phyloP scores from a whole-genome alignment of 2,888 invertebrate genomes.

The Hylaea fasciaria region DNA sequence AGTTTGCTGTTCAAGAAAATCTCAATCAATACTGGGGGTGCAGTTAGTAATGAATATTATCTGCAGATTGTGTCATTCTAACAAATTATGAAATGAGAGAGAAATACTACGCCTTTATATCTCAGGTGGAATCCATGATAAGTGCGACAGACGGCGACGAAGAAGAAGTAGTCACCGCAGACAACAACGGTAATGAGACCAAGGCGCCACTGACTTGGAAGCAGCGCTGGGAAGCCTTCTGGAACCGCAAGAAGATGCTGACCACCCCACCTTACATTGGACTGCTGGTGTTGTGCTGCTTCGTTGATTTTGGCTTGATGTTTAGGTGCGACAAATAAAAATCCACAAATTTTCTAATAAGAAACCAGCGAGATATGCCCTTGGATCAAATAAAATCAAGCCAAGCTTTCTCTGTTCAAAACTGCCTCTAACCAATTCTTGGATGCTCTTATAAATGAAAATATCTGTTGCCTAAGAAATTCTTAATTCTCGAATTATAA shows the following conservation, averaged over 20 bases:
- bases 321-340: conserved; percentile 72
- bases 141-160: conserved; percentile 73
- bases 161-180: conserved; percentile 74
- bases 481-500: too few species aligned
- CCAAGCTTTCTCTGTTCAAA: too few species aligned
- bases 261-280: conserved; percentile 83
- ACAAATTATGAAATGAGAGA: too few species aligned
- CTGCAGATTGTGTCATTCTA: too few species aligned
- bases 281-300: conserved; percentile 81
- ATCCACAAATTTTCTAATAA: background rate
- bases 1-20: too few species aligned
- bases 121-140: conserved; percentile 79
- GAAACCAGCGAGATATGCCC: too few species aligned
- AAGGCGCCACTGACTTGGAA: conserved; percentile 72
- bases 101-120: conserved; percentile 1
- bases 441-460: too few species aligned
- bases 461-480: too few species aligned
- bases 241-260: conserved; percentile 79
- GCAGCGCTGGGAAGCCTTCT: conserved; percentile 76
- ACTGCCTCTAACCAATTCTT: too few species aligned
- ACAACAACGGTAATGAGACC: conserved; percentile 77
- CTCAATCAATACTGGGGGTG: too few species aligned
- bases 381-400: too few species aligned
- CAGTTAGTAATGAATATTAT: too few species aligned
- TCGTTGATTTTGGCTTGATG: conserved; percentile 86